Conservation (phyloP, 2,113 vertebrate species). For the Scytalopus superciliaris region DNA sequence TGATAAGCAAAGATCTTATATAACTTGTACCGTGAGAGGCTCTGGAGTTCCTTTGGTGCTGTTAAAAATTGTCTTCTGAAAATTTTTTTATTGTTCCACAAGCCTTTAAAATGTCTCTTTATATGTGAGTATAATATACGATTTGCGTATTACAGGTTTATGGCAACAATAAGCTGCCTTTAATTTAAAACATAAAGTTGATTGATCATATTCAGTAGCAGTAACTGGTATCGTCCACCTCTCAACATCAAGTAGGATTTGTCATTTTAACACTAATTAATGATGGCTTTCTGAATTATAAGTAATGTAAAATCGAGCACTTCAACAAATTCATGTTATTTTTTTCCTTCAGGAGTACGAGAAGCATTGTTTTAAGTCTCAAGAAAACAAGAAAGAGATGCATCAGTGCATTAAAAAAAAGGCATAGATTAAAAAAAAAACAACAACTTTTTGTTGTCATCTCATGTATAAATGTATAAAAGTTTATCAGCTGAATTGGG, state of each 20-base stretch:
- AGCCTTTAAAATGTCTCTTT: constrained; percentile 14
- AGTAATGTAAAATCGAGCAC: neutral
- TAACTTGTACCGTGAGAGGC: neutral
- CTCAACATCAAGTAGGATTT: neutral
- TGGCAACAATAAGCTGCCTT: neutral
- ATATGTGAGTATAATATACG: neutral
- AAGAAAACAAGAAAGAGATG: neutral
- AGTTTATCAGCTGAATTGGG: neutral
- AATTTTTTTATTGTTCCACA: neutral
- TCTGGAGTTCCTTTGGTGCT: neutral
- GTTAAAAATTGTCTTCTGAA: constrained; percentile 10
- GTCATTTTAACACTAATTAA: constrained; percentile 4
- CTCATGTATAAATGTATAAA: neutral
- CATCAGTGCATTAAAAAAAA: neutral
- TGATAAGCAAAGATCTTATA: constrained; percentile 39
- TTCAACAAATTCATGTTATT: neutral
- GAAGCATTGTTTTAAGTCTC: neutral
- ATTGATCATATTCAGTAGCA: neutral
- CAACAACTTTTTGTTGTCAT: neutral
- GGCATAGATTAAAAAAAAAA: neutral
- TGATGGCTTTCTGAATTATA: neutral
- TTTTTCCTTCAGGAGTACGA: neutral
- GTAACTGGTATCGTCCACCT: neutral
- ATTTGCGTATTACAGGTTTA: constrained; percentile 6
- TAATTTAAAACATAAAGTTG: constrained; percentile 16